Base-by-base conservation (phyloP, 1,140 invertebrate genomes). In the Gonioctena quinquepunctata region DNA sequence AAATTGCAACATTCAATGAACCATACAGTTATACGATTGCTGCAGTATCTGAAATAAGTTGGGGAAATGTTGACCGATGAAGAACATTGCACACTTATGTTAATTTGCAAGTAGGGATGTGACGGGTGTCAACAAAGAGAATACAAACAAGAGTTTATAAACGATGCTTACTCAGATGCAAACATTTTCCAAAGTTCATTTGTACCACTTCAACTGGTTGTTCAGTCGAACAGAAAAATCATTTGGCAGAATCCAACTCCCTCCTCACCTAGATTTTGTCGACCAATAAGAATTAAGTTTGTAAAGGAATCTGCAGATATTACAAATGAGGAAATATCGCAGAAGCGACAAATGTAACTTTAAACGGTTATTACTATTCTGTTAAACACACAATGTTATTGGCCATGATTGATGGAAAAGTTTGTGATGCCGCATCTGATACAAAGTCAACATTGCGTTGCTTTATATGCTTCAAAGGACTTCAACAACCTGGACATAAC, bases 321-420 rank as follows among this genome's bases (percentile, higher is more conserved):
- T 11, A 80, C 77, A 25, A 71, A 77, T 13, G 73, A 80, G 62
- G 77, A 80, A 71, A 78, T 78, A n/a, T n/a, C n/a, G n/a, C n/a
- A n/a, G n/a, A n/a, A n/a, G n/a, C n/a, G n/a, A n/a, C n/a, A n/a
- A n/a, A n/a, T n/a, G n/a, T n/a, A n/a, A n/a, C n/a, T n/a, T n/a
- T n/a, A n/a, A n/a, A n/a, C n/a, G n/a, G n/a, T n/a, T 42, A 7
- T 42, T 7, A 42, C 6, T 6, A 42, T 42, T n/a, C 6, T 42
- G 16, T 54, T 18, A 27, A 63, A 59, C 68, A 75, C 42, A 67
- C 22, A 25, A 66, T 82, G 59, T 4, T 75, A 28, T 73, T 78
- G 25, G 82, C 79, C 2, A 84, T 83, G 83, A 70, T 83, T 2
- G 81, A 84, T 62, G 82, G 75, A 6, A 84, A 84, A 68, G 79